Percentiles rank a stretch among this genome's conserved stretches.
Conservation (phyloP, 1,140 invertebrate species). For the Papilio helenus region DNA sequence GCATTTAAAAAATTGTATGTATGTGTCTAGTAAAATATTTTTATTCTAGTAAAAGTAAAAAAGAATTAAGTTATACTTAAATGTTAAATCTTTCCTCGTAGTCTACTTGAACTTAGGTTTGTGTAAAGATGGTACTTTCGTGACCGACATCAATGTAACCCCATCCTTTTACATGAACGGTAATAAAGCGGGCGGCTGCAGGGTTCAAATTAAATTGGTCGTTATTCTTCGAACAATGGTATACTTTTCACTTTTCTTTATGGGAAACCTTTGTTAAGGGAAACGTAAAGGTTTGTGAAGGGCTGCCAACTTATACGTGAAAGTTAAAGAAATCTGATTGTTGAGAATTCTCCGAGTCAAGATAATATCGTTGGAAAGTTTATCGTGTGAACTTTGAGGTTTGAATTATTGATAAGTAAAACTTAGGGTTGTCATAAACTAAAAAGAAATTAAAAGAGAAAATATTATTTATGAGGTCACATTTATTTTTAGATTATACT, state of each 20-base stretch:
- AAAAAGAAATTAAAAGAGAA: not conserved
- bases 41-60: too few species aligned
- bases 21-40: too few species aligned
- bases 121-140: conserved; percentile 12
- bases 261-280: conserved; percentile 17
- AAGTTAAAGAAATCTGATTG: conserved; percentile 24
- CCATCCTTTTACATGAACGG: conserved; percentile 13
- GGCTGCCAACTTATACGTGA: not conserved
- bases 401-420: conserved; percentile 11
- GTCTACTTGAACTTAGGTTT: conserved; percentile 11
- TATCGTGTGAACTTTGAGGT: conserved; percentile 4
- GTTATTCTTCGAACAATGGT: conserved; percentile 19
- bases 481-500: not conserved
- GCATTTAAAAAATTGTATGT: too few species aligned
- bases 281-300: conserved; percentile 19
- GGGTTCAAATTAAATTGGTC: conserved; percentile 31
- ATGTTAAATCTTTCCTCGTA: not conserved
- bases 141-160: conserved; percentile 26
- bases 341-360: not conserved
- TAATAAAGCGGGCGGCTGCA: conserved; percentile 13
- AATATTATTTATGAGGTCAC: not conserved
- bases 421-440: not conserved
- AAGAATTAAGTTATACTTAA: not conserved
- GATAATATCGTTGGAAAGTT: conserved; percentile 19
- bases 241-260: conserved; percentile 32